A percentile compares a stretch with the other conserved stretches of the same genome.
Evolutionary conservation across 2,888 invertebrate species (phyloP).

Genomic region (Mactromeris polynyma): DNA sequence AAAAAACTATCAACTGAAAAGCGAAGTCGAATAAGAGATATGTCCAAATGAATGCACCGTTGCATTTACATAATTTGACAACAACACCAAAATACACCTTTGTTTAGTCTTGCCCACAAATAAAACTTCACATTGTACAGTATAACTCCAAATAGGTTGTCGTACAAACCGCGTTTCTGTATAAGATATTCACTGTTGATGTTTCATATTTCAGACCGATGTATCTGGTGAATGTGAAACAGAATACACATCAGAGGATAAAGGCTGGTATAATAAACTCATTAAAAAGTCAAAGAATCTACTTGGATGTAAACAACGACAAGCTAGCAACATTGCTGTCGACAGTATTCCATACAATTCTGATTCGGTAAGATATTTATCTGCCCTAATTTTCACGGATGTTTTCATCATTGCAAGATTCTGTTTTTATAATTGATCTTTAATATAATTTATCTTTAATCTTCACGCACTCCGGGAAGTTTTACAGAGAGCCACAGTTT

Average conservation of each 20-base stretch:
- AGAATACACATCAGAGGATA: conserved; percentile 89
- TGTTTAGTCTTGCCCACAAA: too few relatives aligned
- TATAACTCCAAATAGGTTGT: too few relatives aligned
- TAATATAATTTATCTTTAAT: neutral
- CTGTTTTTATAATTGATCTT: too few relatives aligned
- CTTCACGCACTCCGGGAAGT: neutral
- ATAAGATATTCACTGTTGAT: neutral
- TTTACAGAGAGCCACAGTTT: neutral
- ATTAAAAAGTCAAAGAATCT: conserved; percentile 85
- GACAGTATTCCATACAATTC: conserved; percentile 83
- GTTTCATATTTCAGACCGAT: conserved; percentile 89
- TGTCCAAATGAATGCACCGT: too few relatives aligned
- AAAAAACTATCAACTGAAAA: too few relatives aligned
- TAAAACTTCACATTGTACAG: too few relatives aligned
- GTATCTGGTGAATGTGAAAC: conserved; percentile 94
- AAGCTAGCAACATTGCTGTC: conserved; percentile 81
- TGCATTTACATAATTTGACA: too few relatives aligned
- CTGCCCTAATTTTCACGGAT: neutral
- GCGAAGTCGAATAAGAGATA: too few relatives aligned
- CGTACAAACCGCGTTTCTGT: too few relatives aligned
- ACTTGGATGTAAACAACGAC: conserved; percentile 82
- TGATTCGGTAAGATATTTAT: conserved; percentile 82
- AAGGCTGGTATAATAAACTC: conserved; percentile 76
- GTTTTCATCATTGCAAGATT: neutral
- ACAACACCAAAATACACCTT: too few relatives aligned